Evolutionary conservation across 2,113 vertebrate genomes (phyloP).

Genomic region (Amphiprion percula): DNA sequence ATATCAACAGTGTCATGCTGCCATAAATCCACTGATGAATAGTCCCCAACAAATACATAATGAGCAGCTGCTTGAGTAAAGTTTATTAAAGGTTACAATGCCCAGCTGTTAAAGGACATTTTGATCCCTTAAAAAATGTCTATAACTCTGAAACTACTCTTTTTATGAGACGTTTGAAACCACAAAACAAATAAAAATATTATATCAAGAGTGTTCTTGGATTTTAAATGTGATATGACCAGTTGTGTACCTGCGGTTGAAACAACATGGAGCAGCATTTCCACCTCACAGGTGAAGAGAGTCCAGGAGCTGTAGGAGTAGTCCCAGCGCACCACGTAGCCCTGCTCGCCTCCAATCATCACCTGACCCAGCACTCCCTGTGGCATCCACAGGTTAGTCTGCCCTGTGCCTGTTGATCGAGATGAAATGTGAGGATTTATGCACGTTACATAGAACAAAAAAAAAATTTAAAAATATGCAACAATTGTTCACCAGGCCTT

Average conservation of each 20-base stretch:
- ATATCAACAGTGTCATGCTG: too few relatives aligned
- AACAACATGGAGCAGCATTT: constrained; percentile 98
- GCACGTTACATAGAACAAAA: neutral
- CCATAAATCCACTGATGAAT: neutral
- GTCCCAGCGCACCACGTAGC: constrained; percentile 94
- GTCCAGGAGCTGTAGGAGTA: constrained; percentile 97
- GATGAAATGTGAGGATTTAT: neutral
- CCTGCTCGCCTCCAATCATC: constrained; percentile 86
- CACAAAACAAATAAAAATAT: neutral
- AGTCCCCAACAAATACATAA: neutral
- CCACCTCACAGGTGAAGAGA: constrained; percentile 97
- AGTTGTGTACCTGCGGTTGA: constrained; percentile 92
- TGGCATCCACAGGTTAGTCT: constrained; percentile 95
- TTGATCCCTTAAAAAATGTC: too few relatives aligned
- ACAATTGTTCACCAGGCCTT: too few relatives aligned
- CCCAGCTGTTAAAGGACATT: neutral
- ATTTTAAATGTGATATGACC: too few relatives aligned
- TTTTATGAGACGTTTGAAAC: too few relatives aligned
- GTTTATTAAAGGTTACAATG: neutral
- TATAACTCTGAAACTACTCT: too few relatives aligned
- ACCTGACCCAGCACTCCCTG: constrained; percentile 94
- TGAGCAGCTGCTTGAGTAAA: neutral
- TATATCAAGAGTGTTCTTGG: too few relatives aligned
- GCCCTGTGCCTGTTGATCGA: constrained; percentile 83
- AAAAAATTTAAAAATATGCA: too few relatives aligned